Conservation (phyloP, 2,113 vertebrate genomes). For the Probosciger aterrimus region DNA sequence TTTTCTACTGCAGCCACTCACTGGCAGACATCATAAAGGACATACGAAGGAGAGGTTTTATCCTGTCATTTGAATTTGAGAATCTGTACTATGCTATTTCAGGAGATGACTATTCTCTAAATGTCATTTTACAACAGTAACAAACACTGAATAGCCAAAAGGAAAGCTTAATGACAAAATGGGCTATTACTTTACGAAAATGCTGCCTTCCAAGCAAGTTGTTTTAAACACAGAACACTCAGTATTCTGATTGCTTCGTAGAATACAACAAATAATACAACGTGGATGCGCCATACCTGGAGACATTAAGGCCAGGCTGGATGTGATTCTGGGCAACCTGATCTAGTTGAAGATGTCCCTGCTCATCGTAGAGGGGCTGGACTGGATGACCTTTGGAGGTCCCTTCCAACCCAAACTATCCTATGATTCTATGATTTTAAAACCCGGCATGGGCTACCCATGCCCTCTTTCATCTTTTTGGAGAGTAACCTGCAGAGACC, state of each 20-base stretch:
- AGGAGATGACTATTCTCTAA: background rate
- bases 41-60: background rate
- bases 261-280: background rate
- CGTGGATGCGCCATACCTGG: background rate
- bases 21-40: background rate
- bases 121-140: background rate
- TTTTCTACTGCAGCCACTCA: background rate
- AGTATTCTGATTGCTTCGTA: background rate
- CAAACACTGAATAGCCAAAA: background rate
- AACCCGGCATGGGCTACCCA: background rate
- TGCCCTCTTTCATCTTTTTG: background rate
- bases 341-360: background rate
- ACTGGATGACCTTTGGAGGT: background rate
- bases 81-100: background rate
- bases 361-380: background rate
- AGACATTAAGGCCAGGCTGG: background rate
- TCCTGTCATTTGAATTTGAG: background rate
- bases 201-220: background rate
- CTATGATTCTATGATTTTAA: background rate
- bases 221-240: background rate
- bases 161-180: background rate
- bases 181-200: background rate
- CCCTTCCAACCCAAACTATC: background rate
- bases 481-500: background rate
- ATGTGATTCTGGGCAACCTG: background rate